These are phyloP conservation scores for Bolinopsis microptera DNA, from an alignment of 37 sponge, comb jelly and placozoan genomes.

Conservation along the genomic window DNA sequence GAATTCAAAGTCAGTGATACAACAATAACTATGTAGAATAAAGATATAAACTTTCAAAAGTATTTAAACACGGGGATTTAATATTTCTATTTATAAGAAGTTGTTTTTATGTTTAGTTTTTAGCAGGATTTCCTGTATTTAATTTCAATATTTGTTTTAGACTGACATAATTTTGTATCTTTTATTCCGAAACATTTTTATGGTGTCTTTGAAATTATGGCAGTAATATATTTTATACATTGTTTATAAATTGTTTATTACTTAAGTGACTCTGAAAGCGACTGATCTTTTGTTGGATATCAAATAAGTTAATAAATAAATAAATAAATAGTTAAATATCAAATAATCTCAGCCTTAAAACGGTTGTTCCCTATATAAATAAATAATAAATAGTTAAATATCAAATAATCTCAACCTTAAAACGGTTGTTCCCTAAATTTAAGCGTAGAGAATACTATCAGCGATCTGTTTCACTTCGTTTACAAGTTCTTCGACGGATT, in stretches of 20 bases:
- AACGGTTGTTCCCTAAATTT: not conserved
- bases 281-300: not conserved
- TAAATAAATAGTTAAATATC: constrained; percentile 29
- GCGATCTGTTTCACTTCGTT: not conserved
- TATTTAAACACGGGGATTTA: not conserved
- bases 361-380: not conserved
- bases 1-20: too few species aligned
- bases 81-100: not conserved
- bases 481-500: not conserved
- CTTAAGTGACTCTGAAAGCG: not conserved
- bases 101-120: not conserved
- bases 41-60: too few species aligned
- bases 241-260: not conserved
- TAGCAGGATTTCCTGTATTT: not conserved
- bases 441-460: not conserved
- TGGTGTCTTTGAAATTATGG: not conserved
- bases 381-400: constrained; percentile 7
- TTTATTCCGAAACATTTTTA: not conserved
- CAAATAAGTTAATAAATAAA: not conserved
- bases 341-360: not conserved
- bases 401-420: not conserved
- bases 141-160: not conserved
- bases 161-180: not conserved
- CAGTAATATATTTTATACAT: not conserved
- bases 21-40: too few species aligned